Evolutionary conservation across 1,140 invertebrate genomes (phyloP).

Genomic region (Atopsyche davidsoni): DNA sequence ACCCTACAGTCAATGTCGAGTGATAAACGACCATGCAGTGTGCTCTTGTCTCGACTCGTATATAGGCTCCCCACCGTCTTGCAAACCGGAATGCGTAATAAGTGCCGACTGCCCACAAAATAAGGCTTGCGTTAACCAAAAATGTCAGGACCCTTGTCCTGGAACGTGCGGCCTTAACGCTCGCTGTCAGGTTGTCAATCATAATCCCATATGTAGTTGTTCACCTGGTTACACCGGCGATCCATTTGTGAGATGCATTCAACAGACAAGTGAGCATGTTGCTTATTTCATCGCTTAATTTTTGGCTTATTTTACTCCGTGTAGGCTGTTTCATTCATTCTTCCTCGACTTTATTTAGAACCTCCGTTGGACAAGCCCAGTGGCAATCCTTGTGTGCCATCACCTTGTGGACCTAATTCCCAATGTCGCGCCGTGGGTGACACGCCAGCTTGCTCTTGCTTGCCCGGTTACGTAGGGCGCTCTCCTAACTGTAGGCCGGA

Average conservation of each 20-base stretch:
- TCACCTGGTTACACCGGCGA: constrained; percentile 61
- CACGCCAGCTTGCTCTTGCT: constrained; percentile 68
- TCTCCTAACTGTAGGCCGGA: constrained; percentile 72
- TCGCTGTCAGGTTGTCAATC: constrained; percentile 66
- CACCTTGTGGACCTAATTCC: constrained; percentile 76
- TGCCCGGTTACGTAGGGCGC: constrained; percentile 64
- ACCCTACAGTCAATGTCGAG: constrained; percentile 63
- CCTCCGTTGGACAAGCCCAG: constrained; percentile 31
- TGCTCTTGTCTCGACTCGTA: constrained; percentile 65
- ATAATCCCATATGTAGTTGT: constrained; percentile 73
- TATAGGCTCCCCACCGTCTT: constrained; percentile 63
- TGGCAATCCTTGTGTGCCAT: constrained; percentile 63
- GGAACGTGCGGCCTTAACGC: constrained; percentile 70
- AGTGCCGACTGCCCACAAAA: constrained; percentile 67
- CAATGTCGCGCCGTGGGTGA: constrained; percentile 63
- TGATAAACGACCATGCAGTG: constrained; percentile 57
- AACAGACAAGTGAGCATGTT: constrained; percentile 52
- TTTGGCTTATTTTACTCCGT: constrained; percentile 17
- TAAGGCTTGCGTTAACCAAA: constrained; percentile 64
- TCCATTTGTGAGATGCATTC: constrained; percentile 62
- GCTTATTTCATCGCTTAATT: constrained; percentile 26
- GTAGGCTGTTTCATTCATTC: constrained; percentile 24
- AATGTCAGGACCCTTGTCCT: constrained; percentile 70
- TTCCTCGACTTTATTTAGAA: constrained; percentile 32
- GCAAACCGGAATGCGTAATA: constrained; percentile 68